These are phyloP conservation scores for Spea multiplicata DNA, from an alignment of 2,113 vertebrate species.

Conservation along the genomic window DNA sequence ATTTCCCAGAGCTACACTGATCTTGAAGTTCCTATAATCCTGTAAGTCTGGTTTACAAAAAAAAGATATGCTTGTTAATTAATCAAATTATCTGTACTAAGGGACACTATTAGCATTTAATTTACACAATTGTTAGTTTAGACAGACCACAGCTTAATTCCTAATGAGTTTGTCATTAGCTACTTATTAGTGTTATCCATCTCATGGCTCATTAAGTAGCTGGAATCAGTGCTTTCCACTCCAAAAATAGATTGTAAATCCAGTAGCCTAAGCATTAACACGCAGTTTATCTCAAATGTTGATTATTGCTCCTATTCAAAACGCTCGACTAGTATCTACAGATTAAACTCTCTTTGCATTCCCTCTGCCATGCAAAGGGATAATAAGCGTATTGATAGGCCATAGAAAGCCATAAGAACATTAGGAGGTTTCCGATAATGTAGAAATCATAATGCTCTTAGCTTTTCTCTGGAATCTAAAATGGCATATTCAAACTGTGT, in stretches of 20 bases:
- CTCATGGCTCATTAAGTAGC: constrained; percentile 30
- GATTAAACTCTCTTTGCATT: not conserved
- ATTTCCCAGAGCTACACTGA: too few species aligned
- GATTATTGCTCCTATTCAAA: constrained; percentile 14
- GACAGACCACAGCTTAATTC: constrained; percentile 20
- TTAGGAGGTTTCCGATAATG: too few species aligned
- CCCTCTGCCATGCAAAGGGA: not conserved
- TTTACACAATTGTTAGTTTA: constrained; percentile 30
- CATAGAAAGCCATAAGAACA: too few species aligned
- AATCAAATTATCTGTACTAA: constrained; percentile 2
- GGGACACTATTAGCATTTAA: constrained; percentile 2
- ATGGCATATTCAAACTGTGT: too few species aligned
- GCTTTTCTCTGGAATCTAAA: too few species aligned
- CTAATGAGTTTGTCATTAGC: constrained; percentile 35
- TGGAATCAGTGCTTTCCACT: constrained; percentile 14
- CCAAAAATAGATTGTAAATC: constrained; percentile 39
- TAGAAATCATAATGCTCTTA: too few species aligned
- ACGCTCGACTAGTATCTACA: not conserved
- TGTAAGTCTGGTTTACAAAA: constrained; percentile 9
- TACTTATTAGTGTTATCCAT: constrained; percentile 36
- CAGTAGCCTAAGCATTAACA: constrained; percentile 3
- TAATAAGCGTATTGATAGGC: not conserved
- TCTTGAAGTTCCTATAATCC: not conserved
- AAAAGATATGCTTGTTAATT: constrained; percentile 15
- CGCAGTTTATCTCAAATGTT: constrained; percentile 3